A percentile compares a stretch with the other conserved stretches of the same genome.
phyloP scores from a whole-genome alignment of 2,113 vertebrate species.

The Gadus chalcogrammus region DNA sequence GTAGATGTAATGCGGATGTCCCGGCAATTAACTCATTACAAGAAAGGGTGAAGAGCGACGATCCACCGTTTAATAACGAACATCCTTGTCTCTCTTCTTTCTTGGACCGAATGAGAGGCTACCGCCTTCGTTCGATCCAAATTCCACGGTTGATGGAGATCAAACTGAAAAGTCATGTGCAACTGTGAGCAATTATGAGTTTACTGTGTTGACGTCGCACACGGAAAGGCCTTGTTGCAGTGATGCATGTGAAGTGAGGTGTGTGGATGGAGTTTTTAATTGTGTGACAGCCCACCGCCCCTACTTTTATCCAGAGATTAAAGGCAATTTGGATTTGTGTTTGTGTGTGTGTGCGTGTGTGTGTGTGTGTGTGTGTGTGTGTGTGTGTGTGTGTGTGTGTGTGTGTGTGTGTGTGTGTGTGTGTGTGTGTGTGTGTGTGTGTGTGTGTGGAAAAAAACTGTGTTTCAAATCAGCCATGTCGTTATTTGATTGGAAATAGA shows the following conservation, averaged over 20 bases:
- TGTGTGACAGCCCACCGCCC: too few relatives aligned
- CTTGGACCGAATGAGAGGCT: conserved; percentile 33
- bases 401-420: too few relatives aligned
- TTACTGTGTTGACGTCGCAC: conserved; percentile 24
- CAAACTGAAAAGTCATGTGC: conserved; percentile 51
- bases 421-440: too few relatives aligned
- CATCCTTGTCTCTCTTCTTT: conserved; percentile 34
- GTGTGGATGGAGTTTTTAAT: neutral
- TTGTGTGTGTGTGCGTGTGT: too few relatives aligned
- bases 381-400: too few relatives aligned
- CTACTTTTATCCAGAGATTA: too few relatives aligned
- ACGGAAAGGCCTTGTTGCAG: conserved; percentile 12
- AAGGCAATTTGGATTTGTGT: too few relatives aligned
- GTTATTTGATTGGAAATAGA: too few relatives aligned
- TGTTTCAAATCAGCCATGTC: too few relatives aligned
- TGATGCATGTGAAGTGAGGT: conserved; percentile 15
- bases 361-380: too few relatives aligned
- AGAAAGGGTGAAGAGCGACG: conserved; percentile 43
- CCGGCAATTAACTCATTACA: conserved; percentile 62
- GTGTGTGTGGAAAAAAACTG: too few relatives aligned
- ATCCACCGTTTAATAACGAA: conserved; percentile 46
- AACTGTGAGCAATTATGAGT: conserved; percentile 33
- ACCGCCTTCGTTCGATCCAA: conserved; percentile 37
- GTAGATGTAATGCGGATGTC: conserved; percentile 61
- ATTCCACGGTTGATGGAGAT: conserved; percentile 47